Evolutionary conservation across 2,888 invertebrate genomes (phyloP), one percentile per base, ranked within the genome.

Genomic region (Lucinisca nassula): DNA sequence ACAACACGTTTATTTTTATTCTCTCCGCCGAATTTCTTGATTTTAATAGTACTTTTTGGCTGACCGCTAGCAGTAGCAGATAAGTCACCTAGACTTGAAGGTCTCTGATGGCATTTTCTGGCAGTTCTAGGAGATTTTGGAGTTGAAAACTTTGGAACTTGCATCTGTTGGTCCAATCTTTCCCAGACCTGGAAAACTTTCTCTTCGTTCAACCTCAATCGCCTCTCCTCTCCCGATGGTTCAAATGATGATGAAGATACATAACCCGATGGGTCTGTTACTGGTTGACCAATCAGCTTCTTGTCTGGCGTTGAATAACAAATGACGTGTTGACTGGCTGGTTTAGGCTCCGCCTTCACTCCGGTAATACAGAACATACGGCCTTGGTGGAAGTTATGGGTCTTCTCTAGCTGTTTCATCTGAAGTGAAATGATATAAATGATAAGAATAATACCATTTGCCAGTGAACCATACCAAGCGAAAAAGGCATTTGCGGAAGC

Each of bases 211-310:
- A 79, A 74, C 17, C 76, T 55, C 49, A 90, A 77, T 67, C 87
- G 81, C 51, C 76, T 90, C 45, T 90, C 87, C 40, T 90, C 90
- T 55, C 87, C 84, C 0, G 87, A 79, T 14, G 87, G 86, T 40
- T 90, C 90, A 40, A 90, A 82, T 30, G 90, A 90, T 49, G 90
- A 90, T n/a, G 90, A 83, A 6, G 90, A 90, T n/a, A 87, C 27
- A 38, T 88, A 90, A n/a, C 90, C 90, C 30, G 87, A 88, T 8
- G 85, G 85, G 30, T 90, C 90, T 4, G 61, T 86, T 73, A 88
- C 90, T 14, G 73, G 73, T 17, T 82, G 81, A 37, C 83, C 79
- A 51, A 75, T 38, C 35, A 75, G 40, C 45, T 78, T 76, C 1
- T 24, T 73, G 0, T 6, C 24, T 45, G 73, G 38, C 10, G 51